Evolutionary conservation across 2,797 vertebrate genomes (phyloP).

Genomic region (Perodicticus potto): DNA sequence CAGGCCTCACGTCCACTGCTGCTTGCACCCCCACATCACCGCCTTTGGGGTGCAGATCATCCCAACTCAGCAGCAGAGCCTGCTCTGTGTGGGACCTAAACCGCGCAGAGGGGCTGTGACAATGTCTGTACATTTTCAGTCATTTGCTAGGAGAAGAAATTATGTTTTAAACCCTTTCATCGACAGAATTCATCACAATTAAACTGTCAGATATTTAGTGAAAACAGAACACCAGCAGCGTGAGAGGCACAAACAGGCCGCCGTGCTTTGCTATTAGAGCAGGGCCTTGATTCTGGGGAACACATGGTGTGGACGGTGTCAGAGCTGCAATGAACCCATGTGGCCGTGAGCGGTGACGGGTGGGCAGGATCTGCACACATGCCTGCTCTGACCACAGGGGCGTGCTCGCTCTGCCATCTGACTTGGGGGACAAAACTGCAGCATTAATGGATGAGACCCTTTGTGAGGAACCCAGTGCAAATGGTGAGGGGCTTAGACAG

Average conservation of each 20-base stretch:
- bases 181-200: not conserved
- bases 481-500: no score
- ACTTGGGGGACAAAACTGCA: not conserved
- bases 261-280: not conserved
- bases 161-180: not conserved
- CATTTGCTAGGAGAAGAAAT: not conserved
- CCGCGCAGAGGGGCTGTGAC: not conserved
- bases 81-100: fast-evolving
- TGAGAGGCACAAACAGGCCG: not conserved
- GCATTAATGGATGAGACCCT: fast-evolving
- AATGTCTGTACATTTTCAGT: no score
- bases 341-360: fast-evolving
- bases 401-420: not conserved
- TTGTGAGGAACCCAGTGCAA: not conserved
- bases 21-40: not conserved
- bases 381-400: not conserved
- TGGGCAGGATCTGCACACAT: not conserved
- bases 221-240: not conserved
- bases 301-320: fast-evolving
- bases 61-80: not conserved
- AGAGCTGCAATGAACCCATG: fast-evolving
- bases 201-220: not conserved
- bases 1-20: not conserved
- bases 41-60: not conserved
- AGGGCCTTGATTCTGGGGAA: not conserved